Conservation (phyloP, 2,888 invertebrate genomes). For the Lycophotia porphyrea region DNA sequence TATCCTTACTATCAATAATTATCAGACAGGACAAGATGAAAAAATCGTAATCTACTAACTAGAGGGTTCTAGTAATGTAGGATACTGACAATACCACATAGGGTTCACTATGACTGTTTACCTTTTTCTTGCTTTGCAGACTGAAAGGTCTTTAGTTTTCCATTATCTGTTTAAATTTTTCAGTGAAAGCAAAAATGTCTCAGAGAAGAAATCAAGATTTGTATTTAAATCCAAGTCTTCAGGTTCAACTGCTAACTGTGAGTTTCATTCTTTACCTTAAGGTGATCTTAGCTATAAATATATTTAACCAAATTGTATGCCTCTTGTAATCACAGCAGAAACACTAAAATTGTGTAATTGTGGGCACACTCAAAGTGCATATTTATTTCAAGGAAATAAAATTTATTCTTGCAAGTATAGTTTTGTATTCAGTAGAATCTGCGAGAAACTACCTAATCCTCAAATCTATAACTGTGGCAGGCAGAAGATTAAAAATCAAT, state of each 20-base stretch:
- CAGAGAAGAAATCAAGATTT: conserved; percentile 81
- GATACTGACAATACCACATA: too few species aligned
- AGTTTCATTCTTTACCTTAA: conserved; percentile 52
- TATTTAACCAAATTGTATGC: neutral
- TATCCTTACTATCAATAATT: neutral
- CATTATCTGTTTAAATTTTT: conserved; percentile 27
- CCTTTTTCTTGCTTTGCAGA: neutral
- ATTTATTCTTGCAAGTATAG: too few species aligned
- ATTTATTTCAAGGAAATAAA: neutral
- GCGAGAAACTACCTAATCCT: neutral
- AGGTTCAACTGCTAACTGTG: conserved; percentile 69
- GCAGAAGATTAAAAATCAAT: neutral
- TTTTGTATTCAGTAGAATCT: neutral
- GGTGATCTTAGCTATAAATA: neutral
- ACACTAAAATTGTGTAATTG: neutral
- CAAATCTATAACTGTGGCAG: neutral
- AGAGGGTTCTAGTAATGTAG: too few species aligned
- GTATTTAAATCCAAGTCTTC: conserved; percentile 80
- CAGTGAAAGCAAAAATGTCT: conserved; percentile 69
- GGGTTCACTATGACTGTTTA: neutral
- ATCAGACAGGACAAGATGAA: too few species aligned
- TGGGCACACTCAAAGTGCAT: neutral
- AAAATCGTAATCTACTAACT: too few species aligned
- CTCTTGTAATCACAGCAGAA: neutral
- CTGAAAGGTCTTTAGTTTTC: neutral